Percentiles rank a stretch among this genome's conserved stretches.
phyloP scores from a whole-genome alignment of 2,888 invertebrate species.

The Tryphoninae sp. region DNA sequence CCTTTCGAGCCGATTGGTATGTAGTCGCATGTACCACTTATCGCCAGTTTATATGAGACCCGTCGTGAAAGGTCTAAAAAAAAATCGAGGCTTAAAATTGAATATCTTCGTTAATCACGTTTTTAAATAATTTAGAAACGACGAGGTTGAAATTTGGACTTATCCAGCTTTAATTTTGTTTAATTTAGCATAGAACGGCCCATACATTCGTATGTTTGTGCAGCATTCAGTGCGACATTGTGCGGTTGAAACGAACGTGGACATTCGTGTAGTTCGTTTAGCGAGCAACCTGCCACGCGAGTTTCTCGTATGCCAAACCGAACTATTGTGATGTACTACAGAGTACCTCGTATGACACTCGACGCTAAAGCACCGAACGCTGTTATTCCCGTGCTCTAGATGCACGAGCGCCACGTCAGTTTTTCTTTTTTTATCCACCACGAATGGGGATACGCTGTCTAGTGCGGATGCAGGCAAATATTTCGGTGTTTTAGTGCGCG shows the following conservation, averaged over 20 bases:
- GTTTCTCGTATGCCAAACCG: constrained; percentile 40
- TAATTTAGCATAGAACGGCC: constrained; percentile 12
- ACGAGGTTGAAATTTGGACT: not conserved
- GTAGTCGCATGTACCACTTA: too few species aligned
- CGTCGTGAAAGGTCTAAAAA: too few species aligned
- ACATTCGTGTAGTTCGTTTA: constrained; percentile 47
- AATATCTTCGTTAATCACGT: too few species aligned
- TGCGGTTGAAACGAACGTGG: constrained; percentile 24
- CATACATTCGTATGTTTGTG: not conserved
- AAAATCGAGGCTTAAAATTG: too few species aligned
- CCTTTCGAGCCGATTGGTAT: too few species aligned
- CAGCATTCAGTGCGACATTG: constrained; percentile 24
- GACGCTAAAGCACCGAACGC: constrained; percentile 21
- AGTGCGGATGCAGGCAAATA: not conserved
- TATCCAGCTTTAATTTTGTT: not conserved
- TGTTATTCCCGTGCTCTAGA: constrained; percentile 31
- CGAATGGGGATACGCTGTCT: not conserved
- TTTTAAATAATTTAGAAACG: not conserved
- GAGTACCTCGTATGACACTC: constrained; percentile 15
- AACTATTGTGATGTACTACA: constrained; percentile 23
- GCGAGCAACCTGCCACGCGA: constrained; percentile 55
- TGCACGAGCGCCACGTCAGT: constrained; percentile 39
- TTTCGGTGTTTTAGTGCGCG: constrained; percentile 10
- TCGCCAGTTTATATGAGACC: too few species aligned
- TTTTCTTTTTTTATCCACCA: not conserved